Base-by-base conservation (phyloP, 2,888 invertebrate species). In the Taphrorychus bicolor region DNA sequence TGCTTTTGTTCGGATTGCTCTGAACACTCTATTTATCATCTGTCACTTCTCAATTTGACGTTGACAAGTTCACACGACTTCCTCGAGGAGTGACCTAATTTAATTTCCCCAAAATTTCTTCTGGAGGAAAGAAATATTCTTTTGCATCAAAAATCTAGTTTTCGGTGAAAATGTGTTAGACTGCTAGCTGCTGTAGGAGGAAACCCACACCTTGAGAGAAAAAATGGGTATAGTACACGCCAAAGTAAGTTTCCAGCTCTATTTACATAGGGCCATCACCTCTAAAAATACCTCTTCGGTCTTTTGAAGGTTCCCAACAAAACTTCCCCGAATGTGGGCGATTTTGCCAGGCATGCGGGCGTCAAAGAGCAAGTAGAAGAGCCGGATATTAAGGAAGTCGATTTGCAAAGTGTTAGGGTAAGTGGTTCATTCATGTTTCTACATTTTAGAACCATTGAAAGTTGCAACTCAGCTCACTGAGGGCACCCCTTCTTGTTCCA, bases 351-450 rank as follows among this genome's bases (percentile, higher is more conserved):
- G 21, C 69, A 70, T 58, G 60, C 66, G 9, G 63, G 61, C 3
- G 41, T 70, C 17, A 64, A 62, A 5, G 73, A 76, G 32, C 61
- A 65, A 7, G 67, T 70, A 23, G 66, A 73, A n/a, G 71, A 72
- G 42, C 66, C 73, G 48, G 71, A 74, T 59, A 66, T 75, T 14
- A 71, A 83, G 81, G 77, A 84, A 70, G 83, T 87, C 62, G 84
- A 85, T 64, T 80, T 87, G 2, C 85, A 85, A 56, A 85, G 85
- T 57, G 85, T 87, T 19, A 79, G 83, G 77, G 87, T 87, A 32
- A 9, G 32, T 32, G 3, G 7, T 32, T 32, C 32, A 32, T 32
- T 32, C 32, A 32, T 32, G 3, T 2, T 32, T 32, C 32, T 1
- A 1, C 11, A 32, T 32, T 32, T 9, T 11, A 32, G 9, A 32